A percentile compares a stretch with the other conserved stretches of the same genome.
Conservation (phyloP, 2,113 vertebrate species). For the Chelonoidis abingdonii region DNA sequence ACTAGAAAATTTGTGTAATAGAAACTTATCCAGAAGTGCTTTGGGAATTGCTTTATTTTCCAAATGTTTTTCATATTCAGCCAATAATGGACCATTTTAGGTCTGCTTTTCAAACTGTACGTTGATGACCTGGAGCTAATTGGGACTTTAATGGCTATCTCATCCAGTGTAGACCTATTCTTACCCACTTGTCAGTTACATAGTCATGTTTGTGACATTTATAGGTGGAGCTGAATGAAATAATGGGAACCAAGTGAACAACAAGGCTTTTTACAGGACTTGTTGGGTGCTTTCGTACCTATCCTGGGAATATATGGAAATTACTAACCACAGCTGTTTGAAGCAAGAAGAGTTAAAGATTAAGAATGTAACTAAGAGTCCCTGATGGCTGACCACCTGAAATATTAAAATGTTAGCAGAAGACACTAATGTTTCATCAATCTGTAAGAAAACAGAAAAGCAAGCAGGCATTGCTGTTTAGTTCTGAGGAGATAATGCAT, state of each 20-base stretch:
- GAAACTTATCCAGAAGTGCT: neutral
- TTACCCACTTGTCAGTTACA: neutral
- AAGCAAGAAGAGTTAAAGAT: neutral
- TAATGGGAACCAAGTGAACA: neutral
- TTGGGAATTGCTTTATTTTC: neutral
- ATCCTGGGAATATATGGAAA: neutral
- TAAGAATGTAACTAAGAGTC: neutral
- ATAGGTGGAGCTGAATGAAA: neutral
- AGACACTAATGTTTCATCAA: neutral
- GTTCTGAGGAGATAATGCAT: neutral
- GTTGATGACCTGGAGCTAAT: neutral
- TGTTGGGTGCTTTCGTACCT: neutral
- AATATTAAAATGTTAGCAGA: neutral
- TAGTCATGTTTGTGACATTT: accelerated
- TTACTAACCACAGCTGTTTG: neutral
- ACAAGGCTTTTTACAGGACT: neutral
- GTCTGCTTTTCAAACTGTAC: neutral
- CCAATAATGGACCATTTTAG: neutral
- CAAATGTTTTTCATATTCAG: neutral
- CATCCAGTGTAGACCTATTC: neutral
- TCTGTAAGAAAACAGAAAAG: neutral
- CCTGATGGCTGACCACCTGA: too few relatives aligned
- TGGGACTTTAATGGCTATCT: neutral
- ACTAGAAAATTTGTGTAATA: neutral
- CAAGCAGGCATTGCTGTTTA: neutral